phyloP scores from a whole-genome alignment of 2,888 invertebrate genomes.

The Pyralis farinalis region DNA sequence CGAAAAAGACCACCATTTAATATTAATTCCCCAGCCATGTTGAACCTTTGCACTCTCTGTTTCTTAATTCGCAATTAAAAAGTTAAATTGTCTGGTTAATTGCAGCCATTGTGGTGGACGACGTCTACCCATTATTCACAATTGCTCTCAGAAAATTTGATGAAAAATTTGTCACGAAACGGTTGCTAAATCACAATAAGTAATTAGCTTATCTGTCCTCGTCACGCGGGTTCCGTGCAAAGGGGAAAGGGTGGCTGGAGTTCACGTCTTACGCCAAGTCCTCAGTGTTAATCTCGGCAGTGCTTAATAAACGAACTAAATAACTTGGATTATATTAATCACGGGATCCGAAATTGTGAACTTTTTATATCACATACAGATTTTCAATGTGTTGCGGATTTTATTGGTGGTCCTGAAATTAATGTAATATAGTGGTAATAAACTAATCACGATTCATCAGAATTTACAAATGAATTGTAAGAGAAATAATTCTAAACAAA shows the following conservation, averaged over 20 bases:
- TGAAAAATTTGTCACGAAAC: conserved; percentile 58
- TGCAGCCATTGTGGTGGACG: conserved; percentile 68
- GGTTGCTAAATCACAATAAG: conserved; percentile 67
- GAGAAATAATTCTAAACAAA: too few species aligned
- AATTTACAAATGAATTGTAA: too few species aligned
- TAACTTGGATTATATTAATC: conserved; percentile 58
- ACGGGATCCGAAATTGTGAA: conserved; percentile 41
- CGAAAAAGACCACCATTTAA: conserved; percentile 42
- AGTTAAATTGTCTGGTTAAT: conserved; percentile 77
- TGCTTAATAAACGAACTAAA: conserved; percentile 63
- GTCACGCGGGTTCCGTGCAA: conserved; percentile 46
- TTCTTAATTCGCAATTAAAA: conserved; percentile 75
- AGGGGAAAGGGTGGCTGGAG: conserved; percentile 25
- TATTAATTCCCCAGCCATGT: conserved; percentile 55
- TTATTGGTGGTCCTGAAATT: too few species aligned
- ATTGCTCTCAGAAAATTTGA: conserved; percentile 56
- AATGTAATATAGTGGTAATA: too few species aligned
- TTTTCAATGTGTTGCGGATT: too few species aligned
- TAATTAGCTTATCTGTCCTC: conserved; percentile 73
- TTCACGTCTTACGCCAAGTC: conserved; percentile 59
- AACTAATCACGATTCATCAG: too few species aligned
- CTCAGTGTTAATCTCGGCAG: conserved; percentile 60
- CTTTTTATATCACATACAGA: conserved; percentile 24
- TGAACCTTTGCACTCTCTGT: conserved; percentile 63
- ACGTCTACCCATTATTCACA: conserved; percentile 63